Percentiles rank a stretch among this genome's conserved stretches.
These are phyloP conservation scores for Hirtodrosophila alboralis DNA, from an alignment of 2,888 invertebrate species.

Conservation along the genomic window DNA sequence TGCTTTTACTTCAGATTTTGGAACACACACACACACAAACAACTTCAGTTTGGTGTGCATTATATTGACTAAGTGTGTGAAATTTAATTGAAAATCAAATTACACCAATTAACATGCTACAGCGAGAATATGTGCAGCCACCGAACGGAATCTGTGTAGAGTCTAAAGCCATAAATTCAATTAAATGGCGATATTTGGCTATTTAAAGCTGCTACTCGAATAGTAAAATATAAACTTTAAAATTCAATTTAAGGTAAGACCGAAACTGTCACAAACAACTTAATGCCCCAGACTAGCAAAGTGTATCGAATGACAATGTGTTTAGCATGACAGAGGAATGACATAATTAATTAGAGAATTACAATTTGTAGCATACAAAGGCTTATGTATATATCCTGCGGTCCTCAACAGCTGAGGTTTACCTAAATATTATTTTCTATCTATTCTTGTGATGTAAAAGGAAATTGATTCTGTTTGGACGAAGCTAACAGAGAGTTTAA, in stretches of 20 bases:
- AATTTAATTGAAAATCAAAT: conserved; percentile 51
- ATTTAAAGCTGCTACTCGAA: conserved; percentile 9
- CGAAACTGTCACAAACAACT: not conserved
- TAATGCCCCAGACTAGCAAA: not conserved
- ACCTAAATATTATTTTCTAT: too few species aligned
- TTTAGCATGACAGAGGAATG: not conserved
- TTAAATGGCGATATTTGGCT: conserved; percentile 13
- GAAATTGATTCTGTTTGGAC: too few species aligned
- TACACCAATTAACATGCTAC: conserved; percentile 49
- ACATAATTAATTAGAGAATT: not conserved
- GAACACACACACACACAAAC: conserved; percentile 7
- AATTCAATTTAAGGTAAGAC: not conserved
- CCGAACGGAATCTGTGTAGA: conserved; percentile 20
- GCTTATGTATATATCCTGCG: too few species aligned
- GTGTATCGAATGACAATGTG: not conserved
- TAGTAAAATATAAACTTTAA: not conserved
- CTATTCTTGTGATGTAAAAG: too few species aligned
- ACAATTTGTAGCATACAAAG: too few species aligned
- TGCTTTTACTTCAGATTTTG: conserved; percentile 2
- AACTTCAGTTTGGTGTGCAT: not conserved
- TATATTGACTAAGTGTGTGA: conserved; percentile 1
- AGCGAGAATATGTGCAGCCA: conserved; percentile 18
- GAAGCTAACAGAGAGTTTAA: too few species aligned
- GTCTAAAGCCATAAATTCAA: conserved; percentile 26
- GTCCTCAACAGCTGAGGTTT: too few species aligned